Evolutionary conservation across 2,797 vertebrate genomes (phyloP), one percentile per base, ranked within the genome.

Genomic region (Acrocephalus scirpaceus): DNA sequence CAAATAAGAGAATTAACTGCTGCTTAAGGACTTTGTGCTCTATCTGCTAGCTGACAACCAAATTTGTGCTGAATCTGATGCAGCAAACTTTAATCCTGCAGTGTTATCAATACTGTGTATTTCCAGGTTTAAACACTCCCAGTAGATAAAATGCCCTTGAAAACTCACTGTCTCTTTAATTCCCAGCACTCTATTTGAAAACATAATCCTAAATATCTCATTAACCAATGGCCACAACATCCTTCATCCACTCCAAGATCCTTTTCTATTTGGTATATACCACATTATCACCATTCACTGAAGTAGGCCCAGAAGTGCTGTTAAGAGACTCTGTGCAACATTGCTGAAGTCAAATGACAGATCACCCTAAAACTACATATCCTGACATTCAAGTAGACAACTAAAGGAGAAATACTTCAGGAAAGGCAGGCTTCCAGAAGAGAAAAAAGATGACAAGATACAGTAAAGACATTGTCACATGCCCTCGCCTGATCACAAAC

Each of bases 41-140:
- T 67, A 42, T 77, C 40, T 88, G 44, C 61, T 77, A 64, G 70
- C 58, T 77, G 70, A 73, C 66, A 86, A 86, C 34, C 78, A 88
- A 90, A 84, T 72, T 66, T 90, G 47, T 95, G 88, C 69, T 86
- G 58, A 83, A 86, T 80, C 86, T 75, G 80, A 84, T 72, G 73
- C 80, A 78, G 74, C 25, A 40, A 94, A 65, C 62, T 78, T 93
- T 94, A 93, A 96, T 86, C 86, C 76, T 86, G 62, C 85, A 91
- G 42, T 26, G 77, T 51, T 90, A 78, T 72, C 17, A 2, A 81
- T 61, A 77, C 27, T 47, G 13, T 53, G 9, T 20, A 58, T 90
- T 94, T 86, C 70, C 58, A 71, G 58, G 73, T 86, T 88, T 90
- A 94, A 88, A 78, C 13, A 22, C 56, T 81, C 66, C 62, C 74